Evolutionary conservation across 2,888 invertebrate genomes (phyloP).

Genomic region (Slavum lentiscoides): DNA sequence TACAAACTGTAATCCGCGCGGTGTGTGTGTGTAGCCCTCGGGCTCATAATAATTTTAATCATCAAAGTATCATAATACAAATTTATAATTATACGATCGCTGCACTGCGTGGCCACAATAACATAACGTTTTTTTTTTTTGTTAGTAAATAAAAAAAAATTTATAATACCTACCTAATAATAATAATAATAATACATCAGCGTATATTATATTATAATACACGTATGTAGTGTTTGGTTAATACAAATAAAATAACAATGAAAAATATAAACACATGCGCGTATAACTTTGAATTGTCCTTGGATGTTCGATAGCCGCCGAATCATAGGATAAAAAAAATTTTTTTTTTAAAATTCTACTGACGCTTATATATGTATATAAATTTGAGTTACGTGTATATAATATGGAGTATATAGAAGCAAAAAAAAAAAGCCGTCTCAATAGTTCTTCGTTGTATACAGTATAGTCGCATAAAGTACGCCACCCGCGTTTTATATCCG

Average conservation of each 20-base stretch:
- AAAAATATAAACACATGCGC: background rate
- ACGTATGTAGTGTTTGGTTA: background rate
- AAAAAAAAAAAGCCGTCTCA: too few relatives aligned
- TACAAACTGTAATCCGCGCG: too few relatives aligned
- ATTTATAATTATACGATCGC: slow-evolving; percentile 9
- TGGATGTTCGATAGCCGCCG: slow-evolving; percentile 11
- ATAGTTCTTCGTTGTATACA: too few relatives aligned
- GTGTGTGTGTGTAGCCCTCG: background rate
- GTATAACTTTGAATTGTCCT: slow-evolving; percentile 46
- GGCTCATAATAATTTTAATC: background rate
- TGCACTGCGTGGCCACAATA: background rate
- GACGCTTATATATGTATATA: background rate
- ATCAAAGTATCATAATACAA: background rate
- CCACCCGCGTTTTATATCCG: too few relatives aligned
- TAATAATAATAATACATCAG: background rate
- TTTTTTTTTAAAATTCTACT: background rate
- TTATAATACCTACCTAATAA: background rate
- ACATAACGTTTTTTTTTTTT: background rate
- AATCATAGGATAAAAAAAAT: background rate
- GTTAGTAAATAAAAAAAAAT: background rate
- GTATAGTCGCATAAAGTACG: too few relatives aligned
- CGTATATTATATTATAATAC: background rate
- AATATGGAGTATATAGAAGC: too few relatives aligned
- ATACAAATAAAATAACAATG: background rate
- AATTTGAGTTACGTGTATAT: too few relatives aligned